Conservation (phyloP, 2,113 vertebrate species). For the Nerophis lumbriciformis region DNA sequence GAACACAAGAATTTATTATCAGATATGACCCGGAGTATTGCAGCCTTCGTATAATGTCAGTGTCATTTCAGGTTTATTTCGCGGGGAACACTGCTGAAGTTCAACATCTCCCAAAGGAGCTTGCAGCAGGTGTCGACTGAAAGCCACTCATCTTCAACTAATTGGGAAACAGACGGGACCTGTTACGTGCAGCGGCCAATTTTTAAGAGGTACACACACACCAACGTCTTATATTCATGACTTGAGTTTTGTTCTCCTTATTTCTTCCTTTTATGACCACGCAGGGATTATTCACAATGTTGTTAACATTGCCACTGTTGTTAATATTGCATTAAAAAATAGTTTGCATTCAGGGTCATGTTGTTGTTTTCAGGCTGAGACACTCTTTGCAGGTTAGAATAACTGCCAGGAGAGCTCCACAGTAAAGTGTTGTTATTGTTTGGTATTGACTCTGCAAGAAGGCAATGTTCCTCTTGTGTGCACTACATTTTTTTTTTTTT, state of each 20-base stretch:
- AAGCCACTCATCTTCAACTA: not conserved
- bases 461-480: not conserved
- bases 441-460: not conserved
- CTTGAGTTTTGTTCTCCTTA: not conserved
- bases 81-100: not conserved
- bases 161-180: constrained; percentile 10
- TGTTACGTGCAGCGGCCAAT: not conserved
- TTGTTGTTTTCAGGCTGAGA: not conserved
- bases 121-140: constrained; percentile 3
- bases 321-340: not conserved
- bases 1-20: not conserved
- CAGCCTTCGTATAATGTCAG: not conserved
- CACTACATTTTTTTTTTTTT: not conserved
- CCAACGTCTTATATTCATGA: not conserved
- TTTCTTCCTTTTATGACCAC: not conserved
- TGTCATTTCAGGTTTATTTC: constrained; percentile 1
- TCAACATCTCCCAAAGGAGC: not conserved
- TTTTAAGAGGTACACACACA: not conserved
- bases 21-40: not conserved
- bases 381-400: too few species aligned
- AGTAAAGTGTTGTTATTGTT: too few species aligned
- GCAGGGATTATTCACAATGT: not conserved
- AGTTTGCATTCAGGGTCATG: not conserved
- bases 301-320: not conserved
- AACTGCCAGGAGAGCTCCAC: too few species aligned